These are phyloP conservation scores for Pipistrellus pygmaeus DNA, from an alignment of 2,797 vertebrate species.

Conservation along the genomic window DNA sequence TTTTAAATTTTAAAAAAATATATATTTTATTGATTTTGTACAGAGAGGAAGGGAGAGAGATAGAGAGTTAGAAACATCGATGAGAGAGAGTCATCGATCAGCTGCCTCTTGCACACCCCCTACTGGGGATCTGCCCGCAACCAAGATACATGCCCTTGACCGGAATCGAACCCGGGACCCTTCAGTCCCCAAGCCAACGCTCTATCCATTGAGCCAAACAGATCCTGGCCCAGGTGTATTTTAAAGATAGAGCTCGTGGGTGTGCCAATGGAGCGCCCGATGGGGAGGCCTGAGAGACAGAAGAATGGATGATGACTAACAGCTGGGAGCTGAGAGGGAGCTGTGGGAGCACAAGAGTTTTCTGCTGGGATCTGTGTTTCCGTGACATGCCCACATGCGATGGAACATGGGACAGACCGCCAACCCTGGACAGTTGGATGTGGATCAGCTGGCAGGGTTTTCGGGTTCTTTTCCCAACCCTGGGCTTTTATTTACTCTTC, in stretches of 20 bases:
- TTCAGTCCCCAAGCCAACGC: no score
- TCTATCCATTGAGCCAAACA: no score
- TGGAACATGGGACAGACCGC: not conserved
- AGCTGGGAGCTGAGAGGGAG: not conserved
- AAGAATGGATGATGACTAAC: not conserved
- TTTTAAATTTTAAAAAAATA: no score
- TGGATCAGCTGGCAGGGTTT: not conserved
- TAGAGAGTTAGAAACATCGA: no score
- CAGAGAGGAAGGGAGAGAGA: no score
- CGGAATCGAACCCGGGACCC: no score
- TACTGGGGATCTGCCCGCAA: no score
- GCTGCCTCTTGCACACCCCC: no score
- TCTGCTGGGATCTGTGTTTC: not conserved
- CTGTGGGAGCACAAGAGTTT: not conserved
- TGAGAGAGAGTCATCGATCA: no score
- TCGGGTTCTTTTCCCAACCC: not conserved
- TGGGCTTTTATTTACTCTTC: not conserved
- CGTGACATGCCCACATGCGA: fast-evolving
- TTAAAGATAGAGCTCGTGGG: not conserved
- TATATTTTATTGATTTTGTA: no score
- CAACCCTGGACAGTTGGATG: not conserved
- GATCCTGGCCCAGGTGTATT: no score
- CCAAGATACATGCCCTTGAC: no score
- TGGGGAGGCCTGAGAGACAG: not conserved
- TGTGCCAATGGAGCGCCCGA: not conserved